Conservation (phyloP, 2,797 vertebrate species). For the Graptemys geographica region DNA sequence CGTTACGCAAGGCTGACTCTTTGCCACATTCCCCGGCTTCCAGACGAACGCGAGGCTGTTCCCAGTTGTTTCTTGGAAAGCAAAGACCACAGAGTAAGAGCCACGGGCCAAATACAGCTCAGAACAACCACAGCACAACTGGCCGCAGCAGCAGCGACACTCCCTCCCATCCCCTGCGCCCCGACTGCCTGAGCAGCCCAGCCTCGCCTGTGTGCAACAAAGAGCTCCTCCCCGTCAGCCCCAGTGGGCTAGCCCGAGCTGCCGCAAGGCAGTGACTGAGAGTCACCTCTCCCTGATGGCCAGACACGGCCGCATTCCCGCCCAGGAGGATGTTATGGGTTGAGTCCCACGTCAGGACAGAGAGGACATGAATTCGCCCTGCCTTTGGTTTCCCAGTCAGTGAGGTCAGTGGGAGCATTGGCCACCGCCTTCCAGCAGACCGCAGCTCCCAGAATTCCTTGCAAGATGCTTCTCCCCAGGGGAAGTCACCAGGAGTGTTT, state of each 20-base stretch:
- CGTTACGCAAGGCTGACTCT: rapidly evolving
- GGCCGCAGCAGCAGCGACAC: neutral
- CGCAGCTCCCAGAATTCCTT: neutral
- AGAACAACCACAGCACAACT: neutral
- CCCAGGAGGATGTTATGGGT: neutral
- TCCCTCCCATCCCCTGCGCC: rapidly evolving
- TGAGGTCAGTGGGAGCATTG: neutral
- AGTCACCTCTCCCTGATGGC: neutral
- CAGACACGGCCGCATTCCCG: neutral
- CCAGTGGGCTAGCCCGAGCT: neutral
- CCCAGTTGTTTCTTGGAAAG: slow-evolving; percentile 59
- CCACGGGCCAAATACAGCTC: neutral
- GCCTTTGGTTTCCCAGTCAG: neutral
- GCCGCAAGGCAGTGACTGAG: too few species aligned
- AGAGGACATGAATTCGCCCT: neutral
- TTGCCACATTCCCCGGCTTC: slow-evolving; percentile 28
- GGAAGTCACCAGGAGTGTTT: too few species aligned
- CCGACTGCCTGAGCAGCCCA: neutral
- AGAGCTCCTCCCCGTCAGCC: rapidly evolving
- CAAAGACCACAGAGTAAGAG: neutral
- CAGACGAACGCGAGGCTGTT: slow-evolving; percentile 35
- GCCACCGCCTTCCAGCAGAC: neutral
- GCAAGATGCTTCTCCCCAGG: neutral
- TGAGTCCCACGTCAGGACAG: neutral
- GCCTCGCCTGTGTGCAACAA: rapidly evolving